Evolutionary conservation across 2,113 vertebrate genomes (phyloP).

Genomic region (Piprites chloris): DNA sequence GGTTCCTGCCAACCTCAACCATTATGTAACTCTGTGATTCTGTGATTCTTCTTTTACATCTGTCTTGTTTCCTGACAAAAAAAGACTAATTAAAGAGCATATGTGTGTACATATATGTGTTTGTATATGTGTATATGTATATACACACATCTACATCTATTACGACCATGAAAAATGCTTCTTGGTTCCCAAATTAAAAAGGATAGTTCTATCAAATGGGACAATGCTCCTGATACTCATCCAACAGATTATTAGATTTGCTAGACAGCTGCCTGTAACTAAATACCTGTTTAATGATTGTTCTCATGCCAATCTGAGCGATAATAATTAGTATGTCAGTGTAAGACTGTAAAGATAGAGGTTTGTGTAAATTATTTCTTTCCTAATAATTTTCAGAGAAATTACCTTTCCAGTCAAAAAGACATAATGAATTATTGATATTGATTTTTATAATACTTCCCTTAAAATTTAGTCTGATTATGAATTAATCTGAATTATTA

Average conservation of each 20-base stretch:
- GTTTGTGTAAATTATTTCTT: conserved; percentile 40
- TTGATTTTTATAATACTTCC: conserved; percentile 25
- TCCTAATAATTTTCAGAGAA: conserved; percentile 20
- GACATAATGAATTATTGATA: conserved; percentile 33
- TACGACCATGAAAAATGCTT: neutral
- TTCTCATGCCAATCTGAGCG: neutral
- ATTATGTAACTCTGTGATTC: neutral
- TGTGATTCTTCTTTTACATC: neutral
- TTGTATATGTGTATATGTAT: too few relatives aligned
- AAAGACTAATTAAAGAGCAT: neutral
- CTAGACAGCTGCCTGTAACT: conserved; percentile 9
- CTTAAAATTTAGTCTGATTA: conserved; percentile 39
- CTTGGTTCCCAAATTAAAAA: neutral
- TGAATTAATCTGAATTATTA: conserved; percentile 58
- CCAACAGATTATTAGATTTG: conserved; percentile 1
- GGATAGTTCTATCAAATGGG: neutral
- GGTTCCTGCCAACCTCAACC: neutral
- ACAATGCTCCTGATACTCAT: neutral
- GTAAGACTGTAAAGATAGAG: neutral
- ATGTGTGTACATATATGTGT: neutral
- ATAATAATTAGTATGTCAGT: neutral
- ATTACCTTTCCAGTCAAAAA: conserved; percentile 22
- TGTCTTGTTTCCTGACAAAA: neutral
- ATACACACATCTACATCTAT: neutral
- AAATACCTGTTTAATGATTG: neutral